These are phyloP conservation scores for Butorides virescens DNA, from an alignment of 2,113 vertebrate genomes.

Conservation along the genomic window DNA sequence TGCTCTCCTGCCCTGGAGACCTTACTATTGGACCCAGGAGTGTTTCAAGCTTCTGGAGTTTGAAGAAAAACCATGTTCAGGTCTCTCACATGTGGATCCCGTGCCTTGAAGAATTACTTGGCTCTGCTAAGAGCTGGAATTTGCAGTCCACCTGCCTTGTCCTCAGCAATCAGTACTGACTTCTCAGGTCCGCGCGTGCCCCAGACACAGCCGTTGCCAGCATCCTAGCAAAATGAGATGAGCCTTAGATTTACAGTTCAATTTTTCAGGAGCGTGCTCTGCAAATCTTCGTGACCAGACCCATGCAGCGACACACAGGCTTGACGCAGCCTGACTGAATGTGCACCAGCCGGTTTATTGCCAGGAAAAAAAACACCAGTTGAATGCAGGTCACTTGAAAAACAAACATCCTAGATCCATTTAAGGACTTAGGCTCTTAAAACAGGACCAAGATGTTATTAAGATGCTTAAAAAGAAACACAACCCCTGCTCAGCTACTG, in stretches of 20 bases:
- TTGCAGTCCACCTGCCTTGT: background rate
- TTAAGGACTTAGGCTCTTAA: background rate
- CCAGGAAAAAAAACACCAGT: background rate
- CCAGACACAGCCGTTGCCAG: background rate
- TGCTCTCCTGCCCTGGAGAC: background rate
- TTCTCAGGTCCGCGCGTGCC: rapidly evolving
- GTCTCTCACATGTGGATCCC: background rate
- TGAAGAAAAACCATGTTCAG: rapidly evolving
- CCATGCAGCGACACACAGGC: background rate
- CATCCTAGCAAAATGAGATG: background rate
- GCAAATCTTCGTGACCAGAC: background rate
- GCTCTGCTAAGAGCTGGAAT: background rate
- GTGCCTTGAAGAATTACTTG: background rate
- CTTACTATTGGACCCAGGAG: background rate
- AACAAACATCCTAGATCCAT: background rate
- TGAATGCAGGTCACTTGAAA: background rate
- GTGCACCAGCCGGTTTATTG: background rate
- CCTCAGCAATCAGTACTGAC: background rate
- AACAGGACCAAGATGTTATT: background rate
- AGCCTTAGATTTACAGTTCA: background rate
- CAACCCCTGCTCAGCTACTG: background rate
- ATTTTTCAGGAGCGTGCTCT: background rate
- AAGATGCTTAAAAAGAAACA: background rate
- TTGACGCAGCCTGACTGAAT: background rate
- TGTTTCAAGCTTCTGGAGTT: background rate